phyloP scores from a whole-genome alignment of 2,888 invertebrate genomes.

The Synanthedon formicaeformis region DNA sequence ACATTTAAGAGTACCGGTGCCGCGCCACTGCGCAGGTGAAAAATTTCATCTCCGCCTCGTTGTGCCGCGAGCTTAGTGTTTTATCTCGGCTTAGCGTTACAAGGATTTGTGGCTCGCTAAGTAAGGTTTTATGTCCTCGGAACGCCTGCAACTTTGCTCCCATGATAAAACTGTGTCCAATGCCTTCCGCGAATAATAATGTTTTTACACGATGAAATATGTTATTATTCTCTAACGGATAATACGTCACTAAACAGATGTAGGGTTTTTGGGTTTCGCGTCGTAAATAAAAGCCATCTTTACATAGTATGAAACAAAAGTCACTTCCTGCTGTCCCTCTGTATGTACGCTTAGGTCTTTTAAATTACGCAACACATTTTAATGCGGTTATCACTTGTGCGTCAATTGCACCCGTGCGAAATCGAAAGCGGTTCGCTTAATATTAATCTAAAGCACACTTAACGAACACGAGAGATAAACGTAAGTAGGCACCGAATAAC shows the following conservation, averaged over 20 bases:
- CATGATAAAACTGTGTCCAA: conserved; percentile 52
- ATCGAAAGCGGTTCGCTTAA: too few relatives aligned
- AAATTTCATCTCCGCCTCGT: conserved; percentile 57
- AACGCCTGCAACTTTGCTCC: conserved; percentile 55
- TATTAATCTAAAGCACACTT: too few relatives aligned
- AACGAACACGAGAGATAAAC: neutral
- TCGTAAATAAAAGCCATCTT: too few relatives aligned
- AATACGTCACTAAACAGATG: too few relatives aligned
- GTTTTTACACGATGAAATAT: neutral
- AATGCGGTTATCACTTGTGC: too few relatives aligned
- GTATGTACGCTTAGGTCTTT: too few relatives aligned
- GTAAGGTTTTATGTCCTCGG: conserved; percentile 66
- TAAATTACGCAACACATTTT: too few relatives aligned
- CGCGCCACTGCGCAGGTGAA: conserved; percentile 46
- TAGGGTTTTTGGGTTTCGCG: too few relatives aligned
- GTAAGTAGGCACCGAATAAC: conserved; percentile 12
- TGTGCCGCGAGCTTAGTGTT: conserved; percentile 63
- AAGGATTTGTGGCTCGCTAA: conserved; percentile 69
- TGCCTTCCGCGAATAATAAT: conserved; percentile 7
- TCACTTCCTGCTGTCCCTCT: too few relatives aligned
- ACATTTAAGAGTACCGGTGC: neutral
- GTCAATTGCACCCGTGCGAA: too few relatives aligned
- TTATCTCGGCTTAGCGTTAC: conserved; percentile 69
- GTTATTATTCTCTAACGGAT: too few relatives aligned
- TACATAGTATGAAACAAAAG: too few relatives aligned